These are phyloP conservation scores for Drosophila affinis DNA, from an alignment of 2,888 invertebrate genomes.

Conservation along the genomic window DNA sequence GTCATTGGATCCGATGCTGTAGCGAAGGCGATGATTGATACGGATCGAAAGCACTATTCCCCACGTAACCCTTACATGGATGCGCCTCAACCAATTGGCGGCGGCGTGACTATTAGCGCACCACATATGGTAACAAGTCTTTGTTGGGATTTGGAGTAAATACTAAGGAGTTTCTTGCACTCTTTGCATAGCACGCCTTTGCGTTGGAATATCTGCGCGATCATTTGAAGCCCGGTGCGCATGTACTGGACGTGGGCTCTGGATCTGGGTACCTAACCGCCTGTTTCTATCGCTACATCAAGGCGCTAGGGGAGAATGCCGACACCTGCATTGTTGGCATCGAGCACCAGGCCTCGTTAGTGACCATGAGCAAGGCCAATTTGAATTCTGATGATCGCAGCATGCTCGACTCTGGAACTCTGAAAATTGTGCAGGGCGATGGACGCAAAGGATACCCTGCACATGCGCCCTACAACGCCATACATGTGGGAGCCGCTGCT, in stretches of 20 bases:
- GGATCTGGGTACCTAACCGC: conserved; percentile 97
- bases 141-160: background rate
- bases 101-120: conserved; percentile 96
- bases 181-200: conserved; percentile 90
- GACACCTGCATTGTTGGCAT: conserved; percentile 90
- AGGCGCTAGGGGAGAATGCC: conserved; percentile 83
- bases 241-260: conserved; percentile 95
- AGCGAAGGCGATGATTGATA: conserved; percentile 91
- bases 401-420: conserved; percentile 87
- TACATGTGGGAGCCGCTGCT: conserved; percentile 96
- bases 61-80: conserved; percentile 93
- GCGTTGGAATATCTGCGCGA: conserved; percentile 93
- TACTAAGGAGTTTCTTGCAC: background rate
- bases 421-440: conserved; percentile 93
- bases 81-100: conserved; percentile 96
- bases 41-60: conserved; percentile 93
- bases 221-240: conserved; percentile 90
- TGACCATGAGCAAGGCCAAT: conserved; percentile 90
- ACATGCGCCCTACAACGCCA: conserved; percentile 94
- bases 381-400: conserved; percentile 89
- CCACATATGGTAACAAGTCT: conserved; percentile 93
- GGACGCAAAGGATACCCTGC: conserved; percentile 91
- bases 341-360: conserved; percentile 94
- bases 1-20: conserved; percentile 91
- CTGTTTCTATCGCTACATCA: conserved; percentile 94